Evolutionary conservation across 2,113 vertebrate species (phyloP).

Genomic region (Sakesphorus luctuosus): DNA sequence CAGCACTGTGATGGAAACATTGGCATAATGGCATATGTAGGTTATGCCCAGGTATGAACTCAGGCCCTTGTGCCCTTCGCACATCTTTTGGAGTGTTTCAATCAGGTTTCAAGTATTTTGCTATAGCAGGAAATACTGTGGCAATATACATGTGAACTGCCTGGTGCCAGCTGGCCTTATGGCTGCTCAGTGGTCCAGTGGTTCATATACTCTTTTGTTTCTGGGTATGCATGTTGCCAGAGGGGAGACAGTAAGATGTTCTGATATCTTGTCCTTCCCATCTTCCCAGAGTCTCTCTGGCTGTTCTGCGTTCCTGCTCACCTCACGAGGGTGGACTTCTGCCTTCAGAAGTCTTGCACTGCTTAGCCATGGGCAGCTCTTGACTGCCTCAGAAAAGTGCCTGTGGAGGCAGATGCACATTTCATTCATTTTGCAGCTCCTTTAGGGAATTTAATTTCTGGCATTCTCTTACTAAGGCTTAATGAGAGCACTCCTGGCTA

Average conservation of each 20-base stretch:
- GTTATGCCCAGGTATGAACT: background rate
- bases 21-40: background rate
- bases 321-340: background rate
- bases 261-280: fast-evolving
- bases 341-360: background rate
- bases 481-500: background rate
- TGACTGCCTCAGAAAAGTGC: background rate
- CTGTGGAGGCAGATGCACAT: fast-evolving
- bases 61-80: background rate
- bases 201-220: background rate
- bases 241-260: background rate
- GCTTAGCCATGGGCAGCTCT: background rate
- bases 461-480: background rate
- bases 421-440: background rate
- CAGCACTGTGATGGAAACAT: background rate
- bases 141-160: background rate
- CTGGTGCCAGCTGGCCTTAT: background rate
- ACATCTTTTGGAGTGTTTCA: background rate
- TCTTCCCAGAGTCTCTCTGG: background rate
- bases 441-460: background rate
- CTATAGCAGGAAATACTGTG: background rate
- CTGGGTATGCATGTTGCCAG: background rate
- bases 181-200: background rate
- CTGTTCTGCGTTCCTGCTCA: background rate
- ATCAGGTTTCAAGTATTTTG: background rate